Evolutionary conservation across 2,888 invertebrate genomes (phyloP).

Genomic region (Lottia gigantea): DNA sequence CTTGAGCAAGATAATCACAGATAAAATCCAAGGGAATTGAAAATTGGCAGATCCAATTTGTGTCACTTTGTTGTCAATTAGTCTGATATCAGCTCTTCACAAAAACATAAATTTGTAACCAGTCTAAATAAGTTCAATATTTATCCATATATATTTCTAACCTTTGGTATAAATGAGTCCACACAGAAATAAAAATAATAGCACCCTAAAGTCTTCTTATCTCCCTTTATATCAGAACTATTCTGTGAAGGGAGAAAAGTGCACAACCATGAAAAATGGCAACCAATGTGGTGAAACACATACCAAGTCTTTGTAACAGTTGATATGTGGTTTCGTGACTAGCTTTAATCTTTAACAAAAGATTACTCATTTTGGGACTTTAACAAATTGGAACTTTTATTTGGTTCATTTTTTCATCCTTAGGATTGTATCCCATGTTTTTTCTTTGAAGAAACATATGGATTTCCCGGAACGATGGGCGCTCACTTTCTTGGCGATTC

Average conservation of each 20-base stretch:
- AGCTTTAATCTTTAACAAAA: constrained; percentile 12
- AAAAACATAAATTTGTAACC: too few relatives aligned
- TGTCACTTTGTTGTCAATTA: neutral
- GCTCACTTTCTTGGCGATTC: constrained; percentile 82
- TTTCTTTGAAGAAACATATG: constrained; percentile 80
- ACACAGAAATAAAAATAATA: constrained; percentile 17
- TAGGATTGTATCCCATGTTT: constrained; percentile 68
- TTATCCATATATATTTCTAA: neutral
- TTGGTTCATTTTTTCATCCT: constrained; percentile 63
- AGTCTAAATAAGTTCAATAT: neutral
- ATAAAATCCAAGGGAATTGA: neutral
- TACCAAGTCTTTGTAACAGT: constrained; percentile 10
- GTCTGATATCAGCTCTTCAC: too few relatives aligned
- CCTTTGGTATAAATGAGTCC: constrained; percentile 23
- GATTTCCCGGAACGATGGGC: constrained; percentile 89
- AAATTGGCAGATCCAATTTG: neutral
- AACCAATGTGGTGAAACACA: constrained; percentile 16
- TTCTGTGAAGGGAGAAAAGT: constrained; percentile 18
- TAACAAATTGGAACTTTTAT: constrained; percentile 60
- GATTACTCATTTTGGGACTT: constrained; percentile 21
- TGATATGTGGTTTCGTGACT: constrained; percentile 25
- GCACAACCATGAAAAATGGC: constrained; percentile 26
- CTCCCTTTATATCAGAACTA: constrained; percentile 13
- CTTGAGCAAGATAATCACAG: constrained; percentile 9
- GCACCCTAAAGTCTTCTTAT: constrained; percentile 23